Evolutionary conservation across 2,797 vertebrate genomes (phyloP).

Genomic region (Notolabrus celidotus): DNA sequence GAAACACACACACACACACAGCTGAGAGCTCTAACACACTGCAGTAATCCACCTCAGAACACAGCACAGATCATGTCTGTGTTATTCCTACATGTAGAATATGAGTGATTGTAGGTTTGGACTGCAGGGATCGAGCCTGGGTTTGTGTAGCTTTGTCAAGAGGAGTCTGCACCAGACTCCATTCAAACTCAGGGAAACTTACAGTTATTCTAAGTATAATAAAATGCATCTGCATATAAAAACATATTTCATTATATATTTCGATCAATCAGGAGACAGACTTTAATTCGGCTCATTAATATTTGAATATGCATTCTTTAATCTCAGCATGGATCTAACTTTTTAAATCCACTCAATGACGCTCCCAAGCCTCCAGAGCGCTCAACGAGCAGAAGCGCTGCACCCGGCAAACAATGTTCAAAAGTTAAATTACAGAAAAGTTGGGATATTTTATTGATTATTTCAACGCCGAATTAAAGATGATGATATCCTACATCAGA

Average conservation of each 20-base stretch:
- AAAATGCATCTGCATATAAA: accelerated
- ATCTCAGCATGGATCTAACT: background rate
- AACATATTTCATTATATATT: accelerated
- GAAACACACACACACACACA: slow-evolving; percentile 6
- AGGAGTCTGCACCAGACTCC: slow-evolving; percentile 18
- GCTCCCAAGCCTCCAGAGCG: background rate
- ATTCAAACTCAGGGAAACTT: background rate
- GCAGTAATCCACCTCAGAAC: background rate
- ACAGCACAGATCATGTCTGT: accelerated
- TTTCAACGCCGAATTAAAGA: background rate
- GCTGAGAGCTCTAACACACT: background rate
- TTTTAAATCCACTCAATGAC: background rate
- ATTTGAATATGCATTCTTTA: accelerated
- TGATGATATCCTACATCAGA: accelerated
- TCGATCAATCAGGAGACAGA: accelerated
- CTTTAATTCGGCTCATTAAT: slow-evolving; percentile 13
- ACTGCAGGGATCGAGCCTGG: background rate
- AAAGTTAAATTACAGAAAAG: slow-evolving; percentile 7
- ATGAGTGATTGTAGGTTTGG: background rate
- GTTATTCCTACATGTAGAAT: accelerated
- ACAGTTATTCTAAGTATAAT: accelerated
- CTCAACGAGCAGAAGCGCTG: background rate
- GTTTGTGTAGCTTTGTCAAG: slow-evolving; percentile 36
- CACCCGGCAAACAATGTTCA: background rate
- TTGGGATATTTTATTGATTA: accelerated